Percentiles rank a stretch among this genome's conserved stretches.
phyloP scores from a whole-genome alignment of 2,797 vertebrate species.

The Diglossa cyanea region DNA sequence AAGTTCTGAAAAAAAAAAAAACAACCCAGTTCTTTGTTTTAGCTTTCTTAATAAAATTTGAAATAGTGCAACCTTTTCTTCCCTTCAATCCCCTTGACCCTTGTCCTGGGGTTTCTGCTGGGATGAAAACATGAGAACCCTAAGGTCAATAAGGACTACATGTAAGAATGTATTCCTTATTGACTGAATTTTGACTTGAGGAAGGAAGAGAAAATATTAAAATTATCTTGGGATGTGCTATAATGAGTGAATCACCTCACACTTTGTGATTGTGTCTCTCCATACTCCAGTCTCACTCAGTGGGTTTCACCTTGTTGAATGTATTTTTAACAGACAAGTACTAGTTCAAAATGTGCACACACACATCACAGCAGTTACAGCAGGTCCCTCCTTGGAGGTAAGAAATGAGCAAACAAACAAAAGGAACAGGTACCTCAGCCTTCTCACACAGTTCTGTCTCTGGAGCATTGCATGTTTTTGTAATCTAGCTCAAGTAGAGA shows the following conservation, averaged over 20 bases:
- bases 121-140: neutral
- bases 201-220: neutral
- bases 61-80: neutral
- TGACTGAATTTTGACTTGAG: constrained; percentile 20
- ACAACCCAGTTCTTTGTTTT: neutral
- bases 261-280: neutral
- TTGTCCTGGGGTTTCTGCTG: neutral
- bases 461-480: neutral
- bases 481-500: neutral
- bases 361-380: neutral
- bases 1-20: neutral
- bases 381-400: neutral
- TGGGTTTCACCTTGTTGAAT: constrained; percentile 15
- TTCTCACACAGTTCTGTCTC: neutral
- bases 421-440: neutral
- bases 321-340: neutral
- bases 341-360: neutral
- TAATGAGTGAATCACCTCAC: neutral
- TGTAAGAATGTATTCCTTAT: too few relatives aligned
- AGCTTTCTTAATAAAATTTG: neutral
- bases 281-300: neutral
- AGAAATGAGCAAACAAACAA: neutral
- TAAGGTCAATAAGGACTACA: neutral
- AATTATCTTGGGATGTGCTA: neutral
- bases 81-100: neutral